phyloP scores from a whole-genome alignment of 2,888 invertebrate genomes.

The Phorcus lineatus region DNA sequence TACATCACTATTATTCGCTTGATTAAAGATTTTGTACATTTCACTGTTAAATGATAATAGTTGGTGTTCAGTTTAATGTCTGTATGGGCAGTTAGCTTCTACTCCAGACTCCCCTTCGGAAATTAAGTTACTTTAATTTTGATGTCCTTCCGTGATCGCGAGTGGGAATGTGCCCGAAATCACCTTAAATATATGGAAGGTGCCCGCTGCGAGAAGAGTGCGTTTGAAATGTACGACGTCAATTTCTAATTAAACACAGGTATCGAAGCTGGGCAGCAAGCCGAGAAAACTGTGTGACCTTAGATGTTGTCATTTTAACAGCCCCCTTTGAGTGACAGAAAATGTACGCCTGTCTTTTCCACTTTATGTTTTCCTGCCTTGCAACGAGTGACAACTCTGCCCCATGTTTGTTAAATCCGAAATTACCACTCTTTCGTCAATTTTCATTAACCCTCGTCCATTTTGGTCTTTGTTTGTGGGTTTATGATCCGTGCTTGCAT shows the following conservation, averaged over 20 bases:
- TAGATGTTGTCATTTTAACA: not conserved
- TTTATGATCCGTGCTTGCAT: not conserved
- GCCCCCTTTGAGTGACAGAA: not conserved
- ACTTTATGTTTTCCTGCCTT: slow-evolving; percentile 7
- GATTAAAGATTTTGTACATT: no score
- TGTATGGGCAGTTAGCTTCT: no score
- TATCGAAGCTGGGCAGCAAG: not conserved
- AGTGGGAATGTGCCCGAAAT: not conserved
- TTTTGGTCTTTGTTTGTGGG: not conserved
- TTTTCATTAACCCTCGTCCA: slow-evolving; percentile 2
- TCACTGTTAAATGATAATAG: no score
- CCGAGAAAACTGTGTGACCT: not conserved
- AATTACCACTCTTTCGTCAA: not conserved
- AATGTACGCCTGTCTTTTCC: slow-evolving; percentile 3
- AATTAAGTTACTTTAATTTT: not conserved
- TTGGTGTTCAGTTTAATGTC: no score
- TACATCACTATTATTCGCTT: no score
- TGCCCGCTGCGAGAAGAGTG: not conserved
- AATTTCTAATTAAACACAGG: not conserved
- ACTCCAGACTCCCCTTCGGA: not conserved
- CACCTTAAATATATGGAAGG: not conserved
- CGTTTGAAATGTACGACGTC: not conserved
- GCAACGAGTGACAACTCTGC: not conserved
- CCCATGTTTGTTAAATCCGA: not conserved
- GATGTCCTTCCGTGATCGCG: not conserved